A percentile compares a stretch with the other conserved stretches of the same genome.
Conservation (phyloP, 92 coral and sea anemone species). For the Desmophyllum pertusum region DNA sequence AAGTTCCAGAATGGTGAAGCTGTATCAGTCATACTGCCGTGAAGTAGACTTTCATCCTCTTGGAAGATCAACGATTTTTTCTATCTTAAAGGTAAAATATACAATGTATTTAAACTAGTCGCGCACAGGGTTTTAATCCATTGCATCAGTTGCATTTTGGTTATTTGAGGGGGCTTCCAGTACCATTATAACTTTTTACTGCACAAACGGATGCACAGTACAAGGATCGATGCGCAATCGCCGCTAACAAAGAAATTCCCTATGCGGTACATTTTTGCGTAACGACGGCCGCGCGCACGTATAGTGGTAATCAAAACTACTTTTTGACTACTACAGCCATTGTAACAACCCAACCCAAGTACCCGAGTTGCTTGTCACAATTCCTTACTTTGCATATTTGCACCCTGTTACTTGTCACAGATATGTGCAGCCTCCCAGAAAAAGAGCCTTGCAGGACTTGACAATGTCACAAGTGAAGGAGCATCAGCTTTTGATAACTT, state of each 20-base stretch:
- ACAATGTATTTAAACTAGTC: neutral
- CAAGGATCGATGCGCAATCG: too few species aligned
- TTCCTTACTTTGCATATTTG: neutral
- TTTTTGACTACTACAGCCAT: neutral
- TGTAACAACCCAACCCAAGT: neutral
- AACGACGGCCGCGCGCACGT: too few species aligned
- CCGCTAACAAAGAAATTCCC: neutral
- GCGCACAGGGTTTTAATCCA: neutral
- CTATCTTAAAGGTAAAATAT: conserved; percentile 42
- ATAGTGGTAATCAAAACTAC: too few species aligned
- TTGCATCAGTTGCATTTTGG: neutral
- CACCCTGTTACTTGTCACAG: neutral
- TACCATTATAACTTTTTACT: neutral
- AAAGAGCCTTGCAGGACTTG: conserved; percentile 53
- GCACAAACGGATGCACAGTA: neutral
- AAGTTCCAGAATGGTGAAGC: conserved; percentile 41
- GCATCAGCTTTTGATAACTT: conserved; percentile 30
- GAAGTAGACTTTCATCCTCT: conserved; percentile 35
- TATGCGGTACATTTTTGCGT: neutral
- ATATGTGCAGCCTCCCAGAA: conserved; percentile 48
- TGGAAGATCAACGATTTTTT: conserved; percentile 55
- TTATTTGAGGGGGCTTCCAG: neutral
- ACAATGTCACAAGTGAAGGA: conserved; percentile 43
- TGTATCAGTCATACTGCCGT: conserved; percentile 51
- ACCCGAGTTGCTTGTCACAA: too few species aligned